Base-by-base conservation (phyloP, 2,888 invertebrate genomes). In the Eumerus sabulonum region DNA sequence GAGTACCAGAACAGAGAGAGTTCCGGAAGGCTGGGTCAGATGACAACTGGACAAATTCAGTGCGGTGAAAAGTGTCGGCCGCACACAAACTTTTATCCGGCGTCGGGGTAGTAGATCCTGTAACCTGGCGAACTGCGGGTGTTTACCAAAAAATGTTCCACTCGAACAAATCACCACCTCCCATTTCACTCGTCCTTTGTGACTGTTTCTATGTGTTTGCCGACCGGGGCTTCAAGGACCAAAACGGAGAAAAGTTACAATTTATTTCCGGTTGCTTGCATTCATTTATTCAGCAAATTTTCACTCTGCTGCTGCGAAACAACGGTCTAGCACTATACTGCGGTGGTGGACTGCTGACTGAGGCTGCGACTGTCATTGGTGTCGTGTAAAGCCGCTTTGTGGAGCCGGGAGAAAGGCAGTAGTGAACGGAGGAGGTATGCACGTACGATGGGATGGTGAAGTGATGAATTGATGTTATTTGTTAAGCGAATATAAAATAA, bases 391-490 rank as follows among this genome's bases (percentile, higher is more conserved):
- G 7, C 7, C 27, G 7, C 27, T 27, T 27, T 2, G n/a, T n/a
- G n/a, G n/a, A n/a, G n/a, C n/a, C n/a, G 27, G 7, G 27, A 27
- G 27, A 27, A 7, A 4, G 27, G 27, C 27, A 27, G 27, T 13
- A 36, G 64, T 18, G 27, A 2, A 4, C 7, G 27, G 2, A 7
- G n/a, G n/a, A 66, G 66, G 70, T 62, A 51, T 60, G 63, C 71
- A 9, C 16, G 40, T 64, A 70, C 60, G 82, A 73, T 82, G 79
- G 79, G 83, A 84, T 83, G 83, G 83, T 84, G 81, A 82, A 83
- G 84, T 85, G 84, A 85, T 84, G 85, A 84, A 85, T 85, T 83
- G 74, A 64, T 68, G 85, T 81, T 84, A 82, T 83, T 83, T 83
- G 83, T 82, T 83, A 63, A 73, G 53, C 67, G 73, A 73, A 73